Conservation (phyloP, 2,888 invertebrate species). For the Brenthis daphne region DNA sequence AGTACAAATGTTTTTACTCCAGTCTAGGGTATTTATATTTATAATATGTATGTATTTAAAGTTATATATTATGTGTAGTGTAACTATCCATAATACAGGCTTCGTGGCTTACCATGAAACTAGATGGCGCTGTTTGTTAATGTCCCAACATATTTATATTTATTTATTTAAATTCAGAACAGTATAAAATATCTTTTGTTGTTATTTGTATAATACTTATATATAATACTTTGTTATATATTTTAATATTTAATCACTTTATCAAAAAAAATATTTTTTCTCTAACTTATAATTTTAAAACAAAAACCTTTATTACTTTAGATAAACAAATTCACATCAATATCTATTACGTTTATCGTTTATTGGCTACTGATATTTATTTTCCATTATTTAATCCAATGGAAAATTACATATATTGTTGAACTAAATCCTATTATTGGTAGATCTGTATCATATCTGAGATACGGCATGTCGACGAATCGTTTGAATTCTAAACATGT, state of each 20-base stretch:
- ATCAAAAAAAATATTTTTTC: neutral
- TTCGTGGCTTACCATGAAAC: no score
- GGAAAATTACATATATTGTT: constrained; percentile 42
- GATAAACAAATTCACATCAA: constrained; percentile 2
- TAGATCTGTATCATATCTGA: constrained; percentile 30
- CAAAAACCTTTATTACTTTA: constrained; percentile 17
- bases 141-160: no score
- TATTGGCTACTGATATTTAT: constrained; percentile 25
- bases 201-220: no score
- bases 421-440: constrained; percentile 30
- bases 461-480: constrained; percentile 7
- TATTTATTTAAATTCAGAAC: no score
- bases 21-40: no score
- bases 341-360: constrained; percentile 21
- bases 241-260: constrained; percentile 6
- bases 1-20: no score
- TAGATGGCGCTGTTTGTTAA: no score
- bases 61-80: no score
- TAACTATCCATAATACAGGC: no score
- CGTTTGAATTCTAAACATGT: constrained; percentile 29
- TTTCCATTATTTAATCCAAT: constrained; percentile 35
- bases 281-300: neutral
- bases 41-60: no score
- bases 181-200: no score
- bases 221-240: no score